Percentiles rank a stretch among this genome's conserved stretches.
Evolutionary conservation across 92 coral and sea anemone species (phyloP).

Genomic region (Heliopora coerulea): DNA sequence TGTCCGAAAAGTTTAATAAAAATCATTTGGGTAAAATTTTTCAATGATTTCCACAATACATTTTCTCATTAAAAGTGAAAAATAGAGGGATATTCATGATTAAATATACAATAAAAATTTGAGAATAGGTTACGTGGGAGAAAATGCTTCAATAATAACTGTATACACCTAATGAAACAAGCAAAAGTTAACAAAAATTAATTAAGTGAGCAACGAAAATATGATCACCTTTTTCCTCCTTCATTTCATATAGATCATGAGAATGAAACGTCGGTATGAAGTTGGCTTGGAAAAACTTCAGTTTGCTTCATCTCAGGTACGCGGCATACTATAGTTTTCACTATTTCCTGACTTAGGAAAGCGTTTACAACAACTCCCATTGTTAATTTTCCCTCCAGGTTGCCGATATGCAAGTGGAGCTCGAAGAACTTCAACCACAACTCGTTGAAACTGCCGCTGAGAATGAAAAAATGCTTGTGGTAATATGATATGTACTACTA

Average conservation of each 20-base stretch:
- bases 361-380: neutral
- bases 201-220: neutral
- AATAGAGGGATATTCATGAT: too few species aligned
- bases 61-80: too few species aligned
- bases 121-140: too few species aligned
- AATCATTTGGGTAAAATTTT: too few species aligned
- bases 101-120: too few species aligned
- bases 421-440: conserved; percentile 96
- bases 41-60: too few species aligned
- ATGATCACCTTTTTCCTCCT: neutral
- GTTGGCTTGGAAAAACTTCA: conserved; percentile 97
- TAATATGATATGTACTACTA: too few species aligned
- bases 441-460: conserved; percentile 93
- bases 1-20: too few species aligned
- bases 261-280: conserved; percentile 93
- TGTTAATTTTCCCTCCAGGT: conserved; percentile 57
- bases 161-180: too few species aligned
- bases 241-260: conserved; percentile 68
- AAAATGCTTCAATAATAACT: too few species aligned
- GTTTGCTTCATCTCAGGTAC: conserved; percentile 97
- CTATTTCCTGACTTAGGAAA: neutral
- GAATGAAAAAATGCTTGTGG: conserved; percentile 91
- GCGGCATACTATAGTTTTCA: neutral
- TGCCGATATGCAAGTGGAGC: conserved; percentile 98
- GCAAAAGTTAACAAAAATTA: neutral